These are phyloP conservation scores for Eupithecia dodoneata DNA, from an alignment of 2,888 invertebrate genomes.

Conservation along the genomic window DNA sequence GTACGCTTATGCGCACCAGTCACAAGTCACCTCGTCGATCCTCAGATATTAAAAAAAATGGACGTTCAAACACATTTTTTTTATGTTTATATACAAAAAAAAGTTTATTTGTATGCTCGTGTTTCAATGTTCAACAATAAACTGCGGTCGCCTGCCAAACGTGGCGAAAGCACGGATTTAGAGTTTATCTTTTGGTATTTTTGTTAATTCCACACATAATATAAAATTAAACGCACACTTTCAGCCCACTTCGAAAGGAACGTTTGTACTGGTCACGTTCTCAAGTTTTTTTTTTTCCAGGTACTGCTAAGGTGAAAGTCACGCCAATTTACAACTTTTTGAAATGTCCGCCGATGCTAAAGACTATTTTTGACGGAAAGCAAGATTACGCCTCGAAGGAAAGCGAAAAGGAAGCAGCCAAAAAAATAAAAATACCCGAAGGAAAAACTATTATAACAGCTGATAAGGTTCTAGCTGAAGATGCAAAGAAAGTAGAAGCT, in stretches of 20 bases:
- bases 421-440: constrained; percentile 12
- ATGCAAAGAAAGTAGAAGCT: constrained; percentile 13
- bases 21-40: too few species aligned
- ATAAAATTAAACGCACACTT: neutral
- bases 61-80: too few species aligned
- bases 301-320: constrained; percentile 58
- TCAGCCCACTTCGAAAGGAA: neutral
- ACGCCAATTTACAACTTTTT: constrained; percentile 64
- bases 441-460: constrained; percentile 18
- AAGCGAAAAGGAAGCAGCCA: constrained; percentile 23
- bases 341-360: constrained; percentile 61
- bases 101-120: neutral
- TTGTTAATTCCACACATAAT: neutral
- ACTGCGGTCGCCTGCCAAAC: neutral
- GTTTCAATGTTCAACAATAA: neutral
- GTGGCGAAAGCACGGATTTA: neutral
- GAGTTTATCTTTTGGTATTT: neutral
- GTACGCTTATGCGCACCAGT: too few species aligned
- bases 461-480: constrained; percentile 23
- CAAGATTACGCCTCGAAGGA: constrained; percentile 21
- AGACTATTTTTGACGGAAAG: constrained; percentile 50
- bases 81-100: too few species aligned
- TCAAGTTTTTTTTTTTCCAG: constrained; percentile 52
- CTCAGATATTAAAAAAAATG: too few species aligned
- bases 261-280: neutral